Base-by-base conservation (phyloP, 37 sponge, comb jelly and placozoan species). In the Petrosia ficiformis region DNA sequence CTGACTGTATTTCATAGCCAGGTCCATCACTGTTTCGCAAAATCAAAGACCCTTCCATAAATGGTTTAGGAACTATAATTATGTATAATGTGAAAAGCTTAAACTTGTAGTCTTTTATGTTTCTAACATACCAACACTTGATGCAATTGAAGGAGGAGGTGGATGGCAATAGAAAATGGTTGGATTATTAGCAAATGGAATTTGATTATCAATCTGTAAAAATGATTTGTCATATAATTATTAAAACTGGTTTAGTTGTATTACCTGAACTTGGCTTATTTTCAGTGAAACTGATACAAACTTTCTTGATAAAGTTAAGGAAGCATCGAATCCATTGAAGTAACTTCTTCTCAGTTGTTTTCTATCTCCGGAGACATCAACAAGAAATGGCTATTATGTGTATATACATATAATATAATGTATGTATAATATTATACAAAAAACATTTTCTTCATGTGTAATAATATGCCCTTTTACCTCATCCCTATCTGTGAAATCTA, bases 141-240 rank as follows among this genome's bases (percentile, higher is more conserved):
- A 80, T 29, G 85, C 82, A 39, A 87, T 42, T 32, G 67, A 21
- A 28, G 84, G 85, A 42, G 88, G 78, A n/a, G 84, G 74, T 30
- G 91, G 92, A 54, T 77, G 77, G 19, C 88, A 38, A 57, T 81
- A 80, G 42, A 94, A 57, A 11, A 94, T 89, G n/a, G 61, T 79
- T 28, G 92, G 88, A 64, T 77, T 84, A 26, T 65, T 32, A 0
- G 84, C 39, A 52, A 58, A 68, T 0, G 85, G 79, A 48, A 89
- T 73, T 39, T 94, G 95, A 60, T 94, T 94, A 59, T 94, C 95
- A 39, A 94, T 52, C 91, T 94, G 66, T n/a, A 63, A 66, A 35
- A 42, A 38, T 40, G 36, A 57, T 6, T 6, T 14, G 14, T 14
- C 8, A 48, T 8, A 19, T 48, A 14, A 48, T 19, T 19, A 48